Conservation (phyloP, 2,888 invertebrate genomes). For the Apomyelois bistriatella region DNA sequence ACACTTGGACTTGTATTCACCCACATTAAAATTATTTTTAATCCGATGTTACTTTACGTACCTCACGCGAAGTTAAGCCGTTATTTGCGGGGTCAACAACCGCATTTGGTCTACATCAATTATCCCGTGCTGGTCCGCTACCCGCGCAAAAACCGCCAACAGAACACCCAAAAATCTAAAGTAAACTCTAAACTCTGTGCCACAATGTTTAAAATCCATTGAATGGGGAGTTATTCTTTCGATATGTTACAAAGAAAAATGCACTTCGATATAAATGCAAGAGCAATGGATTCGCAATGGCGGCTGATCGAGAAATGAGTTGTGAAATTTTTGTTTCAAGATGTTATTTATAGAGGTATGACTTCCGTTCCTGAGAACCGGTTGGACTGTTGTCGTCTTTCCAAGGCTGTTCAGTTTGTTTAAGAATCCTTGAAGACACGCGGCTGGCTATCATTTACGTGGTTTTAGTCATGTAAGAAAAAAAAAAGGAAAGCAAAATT, state of each 20-base stretch:
- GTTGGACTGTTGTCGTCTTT: background rate
- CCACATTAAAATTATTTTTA: background rate
- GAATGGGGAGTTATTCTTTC: background rate
- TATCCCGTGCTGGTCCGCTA: conserved; percentile 14
- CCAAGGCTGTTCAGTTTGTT: conserved; percentile 1
- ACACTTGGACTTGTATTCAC: background rate
- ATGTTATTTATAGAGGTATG: background rate
- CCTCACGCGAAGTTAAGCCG: conserved; percentile 18
- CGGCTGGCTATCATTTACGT: background rate
- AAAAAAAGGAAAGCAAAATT: background rate
- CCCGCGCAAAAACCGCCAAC: conserved; percentile 11
- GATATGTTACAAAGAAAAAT: background rate
- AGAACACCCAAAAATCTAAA: background rate
- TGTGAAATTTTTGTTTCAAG: background rate
- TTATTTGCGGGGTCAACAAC: conserved; percentile 20
- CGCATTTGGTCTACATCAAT: conserved; percentile 22
- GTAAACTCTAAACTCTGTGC: background rate
- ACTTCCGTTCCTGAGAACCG: conserved; percentile 1
- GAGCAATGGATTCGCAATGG: background rate
- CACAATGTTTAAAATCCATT: background rate
- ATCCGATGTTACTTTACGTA: conserved; percentile 11
- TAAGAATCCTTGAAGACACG: background rate
- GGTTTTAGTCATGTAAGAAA: background rate
- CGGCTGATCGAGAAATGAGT: background rate
- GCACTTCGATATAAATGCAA: conserved; percentile 1